These are phyloP conservation scores for Gorsachius goisagi DNA, from an alignment of 2,113 vertebrate species.

Conservation along the genomic window DNA sequence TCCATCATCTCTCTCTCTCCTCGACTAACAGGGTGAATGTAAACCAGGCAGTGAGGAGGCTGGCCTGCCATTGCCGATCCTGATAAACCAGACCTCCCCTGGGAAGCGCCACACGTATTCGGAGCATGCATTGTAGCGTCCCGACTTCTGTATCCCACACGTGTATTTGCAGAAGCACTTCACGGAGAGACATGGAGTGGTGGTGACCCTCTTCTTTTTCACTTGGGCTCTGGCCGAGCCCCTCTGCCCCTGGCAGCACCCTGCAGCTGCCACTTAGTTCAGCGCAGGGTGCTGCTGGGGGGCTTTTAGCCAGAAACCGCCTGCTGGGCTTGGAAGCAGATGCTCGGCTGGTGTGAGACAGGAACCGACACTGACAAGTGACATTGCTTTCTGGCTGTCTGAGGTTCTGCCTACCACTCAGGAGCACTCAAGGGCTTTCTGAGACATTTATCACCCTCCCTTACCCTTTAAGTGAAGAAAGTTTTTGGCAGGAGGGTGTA, in stretches of 20 bases:
- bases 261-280: not conserved
- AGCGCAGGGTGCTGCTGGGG: not conserved
- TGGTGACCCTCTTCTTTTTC: not conserved
- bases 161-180: not conserved
- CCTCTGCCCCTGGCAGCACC: not conserved
- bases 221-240: not conserved
- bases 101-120: not conserved
- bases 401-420: not conserved
- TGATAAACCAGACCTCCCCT: not conserved
- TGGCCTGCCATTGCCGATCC: not conserved
- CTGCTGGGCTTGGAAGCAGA: not conserved
- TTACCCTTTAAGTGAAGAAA: not conserved
- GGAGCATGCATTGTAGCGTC: fast-evolving
- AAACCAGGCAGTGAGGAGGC: not conserved
- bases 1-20: not conserved
- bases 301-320: not conserved
- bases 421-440: not conserved
- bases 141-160: not conserved
- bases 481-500: not conserved
- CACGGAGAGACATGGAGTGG: too few relatives aligned
- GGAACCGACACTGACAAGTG: not conserved
- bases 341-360: not conserved
- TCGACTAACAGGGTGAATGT: not conserved
- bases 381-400: not conserved
- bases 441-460: not conserved